Evolutionary conservation across 2,113 vertebrate species (phyloP).

Genomic region (Otis tarda): DNA sequence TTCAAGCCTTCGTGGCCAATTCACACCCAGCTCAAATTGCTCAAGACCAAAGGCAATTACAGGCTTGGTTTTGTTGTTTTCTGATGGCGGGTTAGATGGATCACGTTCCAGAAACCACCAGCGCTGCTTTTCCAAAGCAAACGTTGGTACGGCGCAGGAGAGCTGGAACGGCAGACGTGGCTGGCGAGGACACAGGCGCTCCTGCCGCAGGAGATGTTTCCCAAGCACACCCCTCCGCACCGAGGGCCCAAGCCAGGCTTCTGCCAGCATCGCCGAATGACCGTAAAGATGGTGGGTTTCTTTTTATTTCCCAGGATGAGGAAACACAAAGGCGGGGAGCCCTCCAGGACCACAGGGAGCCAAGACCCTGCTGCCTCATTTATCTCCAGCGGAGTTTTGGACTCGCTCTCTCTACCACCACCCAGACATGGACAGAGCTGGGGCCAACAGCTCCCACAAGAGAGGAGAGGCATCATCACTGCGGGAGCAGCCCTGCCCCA

Average conservation of each 20-base stretch:
- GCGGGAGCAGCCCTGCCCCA: background rate
- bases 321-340: background rate
- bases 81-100: conserved; percentile 15
- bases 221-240: background rate
- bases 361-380: background rate
- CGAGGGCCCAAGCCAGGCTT: background rate
- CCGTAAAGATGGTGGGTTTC: background rate
- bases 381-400: background rate
- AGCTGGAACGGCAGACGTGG: background rate
- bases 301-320: background rate
- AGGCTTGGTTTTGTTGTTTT: conserved; percentile 25
- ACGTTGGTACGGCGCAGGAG: background rate
- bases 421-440: accelerated
- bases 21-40: conserved; percentile 32
- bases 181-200: accelerated
- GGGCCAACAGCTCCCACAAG: background rate
- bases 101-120: conserved; percentile 19
- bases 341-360: background rate
- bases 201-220: background rate
- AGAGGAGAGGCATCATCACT: accelerated
- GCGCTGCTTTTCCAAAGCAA: background rate
- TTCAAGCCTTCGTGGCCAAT: background rate
- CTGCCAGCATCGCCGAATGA: background rate
- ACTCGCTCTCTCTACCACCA: background rate
- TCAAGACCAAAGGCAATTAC: conserved; percentile 2